Evolutionary conservation across 2,797 vertebrate species (phyloP), one percentile per base, ranked within the genome.

Genomic region (Peromyscus nudipes): DNA sequence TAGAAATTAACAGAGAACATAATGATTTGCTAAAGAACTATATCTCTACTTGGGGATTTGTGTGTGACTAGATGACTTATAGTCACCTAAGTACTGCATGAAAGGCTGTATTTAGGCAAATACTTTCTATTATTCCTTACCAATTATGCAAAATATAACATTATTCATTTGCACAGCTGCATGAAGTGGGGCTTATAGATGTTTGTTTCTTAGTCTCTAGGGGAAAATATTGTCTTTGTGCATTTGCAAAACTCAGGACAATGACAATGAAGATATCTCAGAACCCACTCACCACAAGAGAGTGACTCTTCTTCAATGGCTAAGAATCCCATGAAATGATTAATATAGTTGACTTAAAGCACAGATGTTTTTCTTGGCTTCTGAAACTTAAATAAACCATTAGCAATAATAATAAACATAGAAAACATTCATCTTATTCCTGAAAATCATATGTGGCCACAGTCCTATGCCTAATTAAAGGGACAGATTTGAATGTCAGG

Each of bases 211-310:
- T 49, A 84, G 94, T 97, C 86, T 98, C 80, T 97, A 99, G 99
- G 97, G 99, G 99, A 92, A 99, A 99, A 98, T 99, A 99, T 4
- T 99, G 99, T 92, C 98, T 99, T 95, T 99, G 99, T 21, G 98
- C 99, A 97, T 99, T 99, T 92, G 99, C 98, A 43, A 99, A 99
- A 97, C 97, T 99, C 96, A 99, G 99, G 97, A 99, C 99, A 0
- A 99, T 99, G 97, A 99, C 99, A 57, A 98, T 99, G 98, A 99
- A 99, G 99, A 99, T 99, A 97, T 99, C 99, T 75, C 98, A 99
- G 97, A 99, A 99, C 93, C 99, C 99, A 0, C 99, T 25, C 67
- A 77, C 52, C 75, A 7, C 19, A 69, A 23, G 60, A 96, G 79
- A 91, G 12, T 92, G 83, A 34, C 14, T 87, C 64, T 94, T 96